Base-by-base conservation (phyloP, 1,140 invertebrate species). In the Contarinia nasturtii region DNA sequence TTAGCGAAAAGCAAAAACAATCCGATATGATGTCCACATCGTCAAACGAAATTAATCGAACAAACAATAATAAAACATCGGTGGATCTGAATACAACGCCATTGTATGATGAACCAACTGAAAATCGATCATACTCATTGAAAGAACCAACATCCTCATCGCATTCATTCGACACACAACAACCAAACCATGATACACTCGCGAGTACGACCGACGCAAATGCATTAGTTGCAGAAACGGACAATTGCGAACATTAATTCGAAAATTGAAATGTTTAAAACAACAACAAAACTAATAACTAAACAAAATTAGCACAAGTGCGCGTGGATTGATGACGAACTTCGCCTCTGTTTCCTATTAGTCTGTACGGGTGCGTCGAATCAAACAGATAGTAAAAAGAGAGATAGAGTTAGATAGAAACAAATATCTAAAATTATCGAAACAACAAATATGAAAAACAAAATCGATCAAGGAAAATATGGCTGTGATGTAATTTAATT, bases 21-120 rank as follows among this genome's bases (percentile, higher is more conserved):
- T 5, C 4, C 10, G 27, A 27, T 10, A 27, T 27, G 27, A 27
- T 27, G 27, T 27, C 27, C n/a, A n/a, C n/a, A 10, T 27, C 27
- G 27, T 27, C 27, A 10, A 27, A 27, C 27, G 27, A 27, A 27
- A 27, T 10, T 5, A 27, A 27, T 27, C 27, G 27, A 27, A 27
- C 27, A 27, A 27, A 27, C 10, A 36, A 27, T 27, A n/a, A 33
- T 27, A 33, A 47, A 3, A 8, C 18, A 20, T 10, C 34, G 36
- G 11, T 21, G 14, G 45, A 36, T 36, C 27, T 41, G n/a, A 49
- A 49, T 40, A 49, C 48, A 45, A 49, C 48, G 37, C 48, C 48
- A 17, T 27, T 49, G 36, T 45, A 43, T 20, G 48, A 49, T 41
- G 48, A 48, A 48, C 43, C 20, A 33, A 8, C 36, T 5, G 14